Evolutionary conservation across 1,140 invertebrate species (phyloP).

Genomic region (Drosophila sulfurigaster): DNA sequence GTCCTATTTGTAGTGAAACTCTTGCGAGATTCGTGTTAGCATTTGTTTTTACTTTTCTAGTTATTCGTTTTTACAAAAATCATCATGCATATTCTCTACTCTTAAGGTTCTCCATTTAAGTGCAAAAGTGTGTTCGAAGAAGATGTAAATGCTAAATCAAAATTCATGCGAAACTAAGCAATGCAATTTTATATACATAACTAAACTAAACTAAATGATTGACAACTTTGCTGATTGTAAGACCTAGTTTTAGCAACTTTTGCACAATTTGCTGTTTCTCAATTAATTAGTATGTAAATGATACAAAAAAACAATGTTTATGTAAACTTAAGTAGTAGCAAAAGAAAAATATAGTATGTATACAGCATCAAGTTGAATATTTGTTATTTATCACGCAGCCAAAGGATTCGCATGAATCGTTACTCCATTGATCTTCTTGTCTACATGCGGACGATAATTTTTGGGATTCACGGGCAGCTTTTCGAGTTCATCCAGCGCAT

Average conservation of each 20-base stretch:
- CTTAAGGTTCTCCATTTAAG: constrained; percentile 63
- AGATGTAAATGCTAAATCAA: constrained; percentile 52
- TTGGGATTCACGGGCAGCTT: constrained; percentile 97
- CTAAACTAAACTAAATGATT: constrained; percentile 25
- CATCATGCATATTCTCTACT: constrained; percentile 66
- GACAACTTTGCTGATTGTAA: constrained; percentile 64
- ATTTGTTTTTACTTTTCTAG: constrained; percentile 76
- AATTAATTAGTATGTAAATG: constrained; percentile 74
- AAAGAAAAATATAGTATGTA: constrained; percentile 57
- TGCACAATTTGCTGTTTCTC: constrained; percentile 79
- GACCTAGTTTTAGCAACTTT: constrained; percentile 65
- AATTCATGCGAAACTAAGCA: constrained; percentile 57
- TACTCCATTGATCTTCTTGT: constrained; percentile 93
- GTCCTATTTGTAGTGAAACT: constrained; percentile 58
- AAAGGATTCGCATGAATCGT: constrained; percentile 99
- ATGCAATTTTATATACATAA: constrained; percentile 70
- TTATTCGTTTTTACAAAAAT: constrained; percentile 64
- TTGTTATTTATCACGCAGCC: constrained; percentile 88
- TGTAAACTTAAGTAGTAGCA: constrained; percentile 69
- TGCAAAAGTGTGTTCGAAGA: constrained; percentile 66
- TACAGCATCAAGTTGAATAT: constrained; percentile 25
- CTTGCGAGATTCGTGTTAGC: constrained; percentile 78
- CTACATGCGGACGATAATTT: constrained; percentile 93
- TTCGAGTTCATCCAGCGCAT: constrained; percentile 97
- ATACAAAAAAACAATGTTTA: constrained; percentile 34